Base-by-base conservation (phyloP, 2,797 vertebrate species). In the Cephalopachus bancanus region DNA sequence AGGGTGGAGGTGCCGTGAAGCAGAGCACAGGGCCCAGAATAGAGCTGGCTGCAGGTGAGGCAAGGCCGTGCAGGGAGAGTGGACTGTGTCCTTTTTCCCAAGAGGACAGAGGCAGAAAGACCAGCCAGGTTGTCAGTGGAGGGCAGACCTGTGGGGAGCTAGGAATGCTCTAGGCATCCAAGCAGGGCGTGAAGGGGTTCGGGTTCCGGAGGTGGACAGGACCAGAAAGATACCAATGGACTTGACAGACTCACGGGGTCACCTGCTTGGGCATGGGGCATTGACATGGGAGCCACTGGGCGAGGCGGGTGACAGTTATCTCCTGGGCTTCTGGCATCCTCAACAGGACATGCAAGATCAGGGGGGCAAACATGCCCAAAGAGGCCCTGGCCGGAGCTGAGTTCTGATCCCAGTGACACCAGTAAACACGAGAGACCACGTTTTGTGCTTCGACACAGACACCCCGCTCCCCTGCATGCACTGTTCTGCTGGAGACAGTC, bases 1-100 rank as follows among this genome's bases (percentile, higher is more conserved):
- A 28, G 80, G 55, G 7, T 62, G 30, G 67, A 79, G 78, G 33
- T 59, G 55, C 55, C 1, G 2, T 10, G 51, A 44, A 33, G 16
- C 60, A 57, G 8, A 30, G 11, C 1, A 0, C 4, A 5, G 3
- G 0, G 7, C 62, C 26, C 14, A 1, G 64, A n/a, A 10, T 16
- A 16, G 33, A 2, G 6, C 49, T 69, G 62, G 12, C 69, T 10
- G 60, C 0, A n/a, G 33, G 2, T 3, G 24, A 33, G 14, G 9
- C 8, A 24, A 8, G 24, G 24, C 57, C 19, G 0, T 1, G 2
- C 7, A 28, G 53, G 4, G 44, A 4, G 44, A 44, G 44, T 44
- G 44, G 4, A 44, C 44, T 44, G 44, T 44, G 44, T 44, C 44
- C 44, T 44, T 44, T 44, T 44, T 44, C 44, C 44, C 6, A 44